A percentile compares a stretch with the other conserved stretches of the same genome.
phyloP scores from a whole-genome alignment of 1,140 invertebrate species.

The Drosophila guanche region DNA sequence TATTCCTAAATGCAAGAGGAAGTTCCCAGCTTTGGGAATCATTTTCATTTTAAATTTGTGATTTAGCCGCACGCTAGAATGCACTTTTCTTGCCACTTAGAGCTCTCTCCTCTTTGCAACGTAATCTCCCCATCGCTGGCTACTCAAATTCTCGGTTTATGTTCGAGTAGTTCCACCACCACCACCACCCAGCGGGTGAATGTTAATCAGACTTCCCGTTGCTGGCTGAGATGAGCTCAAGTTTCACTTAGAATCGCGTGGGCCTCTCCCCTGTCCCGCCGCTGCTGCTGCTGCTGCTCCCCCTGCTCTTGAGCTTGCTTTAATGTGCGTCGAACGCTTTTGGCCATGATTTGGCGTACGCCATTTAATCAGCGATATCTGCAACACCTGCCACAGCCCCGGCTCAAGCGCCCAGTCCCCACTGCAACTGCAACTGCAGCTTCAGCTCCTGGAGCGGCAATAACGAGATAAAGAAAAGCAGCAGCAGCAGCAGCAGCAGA shows the following conservation, averaged over 20 bases:
- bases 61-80: not conserved
- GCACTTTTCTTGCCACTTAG: slow-evolving; percentile 4
- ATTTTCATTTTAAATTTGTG: no score
- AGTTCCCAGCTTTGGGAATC: no score
- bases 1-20: no score
- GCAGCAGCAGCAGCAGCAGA: slow-evolving; percentile 29
- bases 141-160: slow-evolving; percentile 44
- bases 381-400: slow-evolving; percentile 70
- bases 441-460: slow-evolving; percentile 68
- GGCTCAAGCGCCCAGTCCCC: not conserved
- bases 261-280: slow-evolving; percentile 6
- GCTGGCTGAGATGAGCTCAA: slow-evolving; percentile 34
- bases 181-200: slow-evolving; percentile 22
- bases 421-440: slow-evolving; percentile 10
- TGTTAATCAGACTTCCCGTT: slow-evolving; percentile 54
- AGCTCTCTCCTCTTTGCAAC: slow-evolving; percentile 10
- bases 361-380: slow-evolving; percentile 79
- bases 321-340: slow-evolving; percentile 73
- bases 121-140: slow-evolving; percentile 41
- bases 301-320: slow-evolving; percentile 42
- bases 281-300: not conserved
- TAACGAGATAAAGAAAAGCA: slow-evolving; percentile 65
- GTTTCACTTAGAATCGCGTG: slow-evolving; percentile 23
- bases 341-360: slow-evolving; percentile 77
- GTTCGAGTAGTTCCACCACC: slow-evolving; percentile 10